phyloP scores from a whole-genome alignment of 1,140 invertebrate genomes.

The Pygmarrhopalites habei region DNA sequence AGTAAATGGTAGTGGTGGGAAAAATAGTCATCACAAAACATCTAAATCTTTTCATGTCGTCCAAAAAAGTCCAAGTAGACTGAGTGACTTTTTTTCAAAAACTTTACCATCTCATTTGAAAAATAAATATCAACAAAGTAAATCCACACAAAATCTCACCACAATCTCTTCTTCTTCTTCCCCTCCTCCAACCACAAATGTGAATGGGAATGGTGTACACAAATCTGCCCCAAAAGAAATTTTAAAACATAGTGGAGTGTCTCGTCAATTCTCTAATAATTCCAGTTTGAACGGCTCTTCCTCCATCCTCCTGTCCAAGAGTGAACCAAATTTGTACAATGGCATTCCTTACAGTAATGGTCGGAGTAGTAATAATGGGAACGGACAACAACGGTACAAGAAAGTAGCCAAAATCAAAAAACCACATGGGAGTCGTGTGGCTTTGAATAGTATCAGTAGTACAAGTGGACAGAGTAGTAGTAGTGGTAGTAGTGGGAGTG shows the following conservation, averaged over 20 bases:
- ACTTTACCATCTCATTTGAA: slow-evolving; percentile 2
- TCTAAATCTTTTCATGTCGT: too few relatives aligned
- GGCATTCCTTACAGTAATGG: not conserved
- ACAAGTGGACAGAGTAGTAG: not conserved
- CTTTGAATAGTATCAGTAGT: slow-evolving; percentile 7
- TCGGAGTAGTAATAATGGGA: not conserved
- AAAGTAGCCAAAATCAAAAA: slow-evolving; percentile 20
- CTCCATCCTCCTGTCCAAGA: too few relatives aligned
- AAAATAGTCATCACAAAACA: not conserved
- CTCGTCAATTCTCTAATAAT: not conserved
- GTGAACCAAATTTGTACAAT: slow-evolving; percentile 14
- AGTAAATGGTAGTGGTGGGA: not conserved
- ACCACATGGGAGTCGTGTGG: slow-evolving; percentile 5
- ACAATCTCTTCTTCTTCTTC: too few relatives aligned
- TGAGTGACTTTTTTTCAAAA: slow-evolving; percentile 15
- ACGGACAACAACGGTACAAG: not conserved
- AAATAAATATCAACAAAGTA: not conserved
- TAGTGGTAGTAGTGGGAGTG: slow-evolving; percentile 6
- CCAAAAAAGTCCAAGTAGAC: slow-evolving; percentile 17
- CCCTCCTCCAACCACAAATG: not conserved
- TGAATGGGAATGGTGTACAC: too few relatives aligned
- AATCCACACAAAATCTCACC: too few relatives aligned
- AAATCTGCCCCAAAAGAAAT: too few relatives aligned
- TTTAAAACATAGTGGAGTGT: not conserved
- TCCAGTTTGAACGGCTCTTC: not conserved